Evolutionary conservation across 2,888 invertebrate genomes (phyloP), one percentile per base, ranked within the genome.

Genomic region (Linnaemya vulpina): DNA sequence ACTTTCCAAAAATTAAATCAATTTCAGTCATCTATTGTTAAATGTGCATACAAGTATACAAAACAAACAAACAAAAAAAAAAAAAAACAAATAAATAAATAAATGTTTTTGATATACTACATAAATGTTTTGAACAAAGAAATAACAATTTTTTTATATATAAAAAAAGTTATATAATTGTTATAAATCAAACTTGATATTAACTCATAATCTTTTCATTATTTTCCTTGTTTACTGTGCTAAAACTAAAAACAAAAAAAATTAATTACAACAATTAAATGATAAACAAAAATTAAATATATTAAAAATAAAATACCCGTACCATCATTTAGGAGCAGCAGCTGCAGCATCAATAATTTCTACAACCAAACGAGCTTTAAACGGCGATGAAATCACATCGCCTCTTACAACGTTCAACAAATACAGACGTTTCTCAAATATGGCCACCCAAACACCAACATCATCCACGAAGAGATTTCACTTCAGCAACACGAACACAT

Each of bases 371-470:
- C 74, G 68, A 75, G 77, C 90, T 89, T 90, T 89, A 89, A 87
- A 73, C n/a, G 70, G 70, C 67, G 74, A 67, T 51, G 67, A 25
- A n/a, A 17, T 10, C 0, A 67, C 65, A 35, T 80, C 79, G 22
- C 38, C 84, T 15, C 88, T 86, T 51, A 49, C 60, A 40, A 60
- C 46, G 49, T 76, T 82, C 70, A 87, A 84, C 58, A 88, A 88
- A 81, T 87, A 87, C 73, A 82, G 87, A 74, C 89, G 89, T 75
- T 87, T 88, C 75, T 87, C 87, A 79, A 89, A 89, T 82, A 89
- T 87, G 84, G 87, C 88, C 65, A 88, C 88, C 74, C 88, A 88
- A 81, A 88, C 87, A 53, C 88, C 87, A 58, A 83, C 83, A 30
- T 71, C 86, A 35, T 86, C 83, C 46, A 67, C 84, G 49, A 81